Base-by-base conservation (phyloP, 2,797 vertebrate genomes). In the Enteromius afrohamiltoni region DNA sequence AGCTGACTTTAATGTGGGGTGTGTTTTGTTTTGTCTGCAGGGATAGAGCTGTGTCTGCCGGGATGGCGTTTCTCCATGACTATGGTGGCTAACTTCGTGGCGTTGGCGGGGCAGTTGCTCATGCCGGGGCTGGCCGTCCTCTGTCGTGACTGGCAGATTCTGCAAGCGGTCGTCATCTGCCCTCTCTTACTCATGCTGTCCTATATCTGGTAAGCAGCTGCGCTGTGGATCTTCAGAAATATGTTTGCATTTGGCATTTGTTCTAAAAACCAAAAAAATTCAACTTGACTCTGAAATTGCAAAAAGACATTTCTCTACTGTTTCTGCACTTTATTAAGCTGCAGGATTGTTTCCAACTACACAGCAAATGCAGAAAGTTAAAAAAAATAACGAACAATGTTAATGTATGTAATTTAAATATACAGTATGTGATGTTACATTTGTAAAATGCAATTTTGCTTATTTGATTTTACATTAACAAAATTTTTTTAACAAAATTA, bases 101-200 rank as follows among this genome's bases (percentile, higher is more conserved):
- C 96, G 88, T 90, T 98, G 94, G 97, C 95, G 0, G 98, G 98
- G 62, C 97, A 98, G 92, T 94, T 99, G 91, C 94, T 99, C 84
- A 95, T 99, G 96, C 98, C 98, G 0, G 96, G 95, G 19, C 92
- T 99, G 91, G 98, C 97, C 0, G 96, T 95, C 9, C 93, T 98
- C 81, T 99, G 97, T 90, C 93, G 93, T 1, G 96, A 98, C 88
- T 99, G 98, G 98, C 97, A 98, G 92, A 93, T 98, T 58, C 96
- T 99, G n/a, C 98, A 99, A 87, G 96, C 93, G 0, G 91, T 97
- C 90, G 98, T 99, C 94, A 96, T 99, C 93, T 97, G 96, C 85
- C 98, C 97, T 78, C 96, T 99, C 87, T 91, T 98, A 88, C 95
- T 99, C 86, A 98, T 98, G 97, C 93, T 97, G 78, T 94, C 96